phyloP scores from a whole-genome alignment of 2,113 vertebrate species.

The Sceloporus undulatus region DNA sequence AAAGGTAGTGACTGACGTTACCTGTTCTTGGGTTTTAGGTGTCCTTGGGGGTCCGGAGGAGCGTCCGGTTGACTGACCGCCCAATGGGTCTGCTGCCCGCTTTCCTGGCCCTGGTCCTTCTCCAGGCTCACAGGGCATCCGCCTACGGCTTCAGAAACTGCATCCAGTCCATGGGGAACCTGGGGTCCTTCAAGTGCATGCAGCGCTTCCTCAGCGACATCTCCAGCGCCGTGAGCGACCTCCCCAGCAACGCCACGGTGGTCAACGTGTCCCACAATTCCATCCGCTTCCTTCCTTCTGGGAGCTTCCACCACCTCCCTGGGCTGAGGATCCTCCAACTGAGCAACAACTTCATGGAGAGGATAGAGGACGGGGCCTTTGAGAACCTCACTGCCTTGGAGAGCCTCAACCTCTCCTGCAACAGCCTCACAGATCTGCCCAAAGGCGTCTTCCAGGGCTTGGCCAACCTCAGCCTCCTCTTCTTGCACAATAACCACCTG shows the following conservation, averaged over 20 bases:
- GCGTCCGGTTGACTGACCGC: background rate
- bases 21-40: constrained; percentile 6
- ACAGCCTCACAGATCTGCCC: constrained; percentile 57
- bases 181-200: constrained; percentile 71
- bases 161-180: constrained; percentile 57
- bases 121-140: constrained; percentile 37
- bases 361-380: constrained; percentile 75
- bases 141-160: constrained; percentile 84
- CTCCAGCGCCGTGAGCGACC: constrained; percentile 62
- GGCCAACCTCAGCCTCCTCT: constrained; percentile 67
- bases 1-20: no score
- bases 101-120: background rate
- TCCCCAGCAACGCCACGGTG: constrained; percentile 61
- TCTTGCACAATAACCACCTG: constrained; percentile 48
- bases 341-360: constrained; percentile 66
- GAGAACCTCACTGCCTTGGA: constrained; percentile 63
- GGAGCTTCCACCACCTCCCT: constrained; percentile 57
- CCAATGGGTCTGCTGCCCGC: background rate
- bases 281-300: constrained; percentile 21
- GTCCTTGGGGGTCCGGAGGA: background rate
- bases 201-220: constrained; percentile 51
- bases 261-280: constrained; percentile 67
- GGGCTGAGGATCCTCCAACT: constrained; percentile 59
- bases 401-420: constrained; percentile 78
- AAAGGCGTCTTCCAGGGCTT: constrained; percentile 40